phyloP scores from a whole-genome alignment of 2,888 invertebrate species.

The Drosophila helvetica region DNA sequence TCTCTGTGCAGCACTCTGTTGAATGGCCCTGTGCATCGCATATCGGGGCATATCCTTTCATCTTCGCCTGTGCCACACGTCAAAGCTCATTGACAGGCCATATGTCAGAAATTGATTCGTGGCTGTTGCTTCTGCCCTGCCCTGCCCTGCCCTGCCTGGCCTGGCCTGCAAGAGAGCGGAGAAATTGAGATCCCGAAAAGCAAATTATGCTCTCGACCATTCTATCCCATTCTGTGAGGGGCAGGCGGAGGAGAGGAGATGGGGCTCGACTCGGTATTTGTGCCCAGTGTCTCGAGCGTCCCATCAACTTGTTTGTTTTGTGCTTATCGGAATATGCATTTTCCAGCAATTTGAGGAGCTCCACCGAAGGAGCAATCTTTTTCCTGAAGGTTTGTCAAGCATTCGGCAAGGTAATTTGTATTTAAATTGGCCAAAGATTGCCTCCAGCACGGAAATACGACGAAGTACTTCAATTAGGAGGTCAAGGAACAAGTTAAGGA shows the following conservation, averaged over 20 bases:
- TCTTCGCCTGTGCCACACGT: slow-evolving; percentile 22
- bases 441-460: neutral
- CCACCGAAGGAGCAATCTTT: neutral
- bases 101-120: slow-evolving; percentile 50
- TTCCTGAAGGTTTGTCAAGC: neutral
- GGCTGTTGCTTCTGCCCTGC: neutral
- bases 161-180: slow-evolving; percentile 11
- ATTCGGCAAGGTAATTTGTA: neutral
- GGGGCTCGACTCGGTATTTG: slow-evolving; percentile 9
- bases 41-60: slow-evolving; percentile 18
- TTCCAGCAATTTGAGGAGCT: slow-evolving; percentile 2
- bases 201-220: slow-evolving; percentile 43
- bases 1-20: slow-evolving; percentile 21
- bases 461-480: neutral
- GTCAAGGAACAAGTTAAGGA: too few species aligned
- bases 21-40: neutral
- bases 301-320: slow-evolving; percentile 36
- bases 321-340: slow-evolving; percentile 12
- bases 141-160: neutral
- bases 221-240: neutral
- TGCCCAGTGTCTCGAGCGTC: slow-evolving; percentile 32
- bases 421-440: neutral
- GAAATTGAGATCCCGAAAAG: slow-evolving; percentile 38
- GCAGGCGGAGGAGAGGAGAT: too few species aligned
- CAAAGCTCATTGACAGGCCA: slow-evolving; percentile 47